Evolutionary conservation across 2,113 vertebrate species (phyloP).

Genomic region (Chaetodon trifascialis): DNA sequence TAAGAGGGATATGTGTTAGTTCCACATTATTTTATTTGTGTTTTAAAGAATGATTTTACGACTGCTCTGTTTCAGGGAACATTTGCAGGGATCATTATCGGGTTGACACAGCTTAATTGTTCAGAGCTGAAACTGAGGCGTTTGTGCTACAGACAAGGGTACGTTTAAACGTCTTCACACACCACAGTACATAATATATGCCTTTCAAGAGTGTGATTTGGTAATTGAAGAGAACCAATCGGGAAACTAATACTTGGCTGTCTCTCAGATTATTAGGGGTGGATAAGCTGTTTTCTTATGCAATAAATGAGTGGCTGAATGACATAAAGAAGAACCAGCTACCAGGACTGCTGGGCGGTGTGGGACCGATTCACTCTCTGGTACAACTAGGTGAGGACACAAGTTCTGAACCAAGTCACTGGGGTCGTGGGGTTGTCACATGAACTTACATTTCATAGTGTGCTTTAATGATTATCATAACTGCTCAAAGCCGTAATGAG

Average conservation of each 20-base stretch:
- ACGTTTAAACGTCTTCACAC: constrained; percentile 34
- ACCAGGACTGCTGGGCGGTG: constrained; percentile 95
- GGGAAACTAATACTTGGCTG: constrained; percentile 41
- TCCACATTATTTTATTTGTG: background rate
- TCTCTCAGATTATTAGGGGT: constrained; percentile 92
- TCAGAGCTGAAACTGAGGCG: constrained; percentile 95
- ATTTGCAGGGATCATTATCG: constrained; percentile 96
- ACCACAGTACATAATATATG: background rate
- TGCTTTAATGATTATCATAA: background rate
- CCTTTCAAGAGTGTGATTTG: background rate
- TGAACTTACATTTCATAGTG: background rate
- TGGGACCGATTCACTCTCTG: constrained; percentile 96
- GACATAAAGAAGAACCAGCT: constrained; percentile 99
- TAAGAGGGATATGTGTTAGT: background rate
- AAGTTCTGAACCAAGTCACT: background rate
- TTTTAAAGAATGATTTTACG: background rate
- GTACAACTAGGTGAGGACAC: constrained; percentile 92
- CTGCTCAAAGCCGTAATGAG: no score
- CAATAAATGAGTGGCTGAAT: constrained; percentile 95
- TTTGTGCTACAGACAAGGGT: constrained; percentile 97
- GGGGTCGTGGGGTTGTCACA: background rate
- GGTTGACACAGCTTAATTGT: constrained; percentile 96
- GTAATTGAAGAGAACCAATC: background rate
- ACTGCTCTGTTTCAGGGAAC: constrained; percentile 87
- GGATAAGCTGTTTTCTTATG: constrained; percentile 96